Conservation (phyloP, 2,888 invertebrate genomes). For the Cosmopolites sordidus region DNA sequence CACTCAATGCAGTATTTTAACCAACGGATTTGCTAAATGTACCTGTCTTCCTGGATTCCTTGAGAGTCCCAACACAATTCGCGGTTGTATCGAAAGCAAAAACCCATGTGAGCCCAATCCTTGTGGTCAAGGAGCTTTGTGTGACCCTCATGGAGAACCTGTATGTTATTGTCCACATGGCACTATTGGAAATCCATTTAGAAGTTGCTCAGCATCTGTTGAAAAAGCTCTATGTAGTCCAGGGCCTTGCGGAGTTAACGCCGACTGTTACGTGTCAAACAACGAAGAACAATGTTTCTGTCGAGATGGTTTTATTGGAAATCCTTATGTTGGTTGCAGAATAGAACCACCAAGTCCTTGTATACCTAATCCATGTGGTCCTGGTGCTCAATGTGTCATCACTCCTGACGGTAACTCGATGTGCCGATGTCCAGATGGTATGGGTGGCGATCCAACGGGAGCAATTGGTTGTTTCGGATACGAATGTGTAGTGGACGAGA, state of each 20-base stretch:
- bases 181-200: slow-evolving; percentile 78
- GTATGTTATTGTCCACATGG: slow-evolving; percentile 84
- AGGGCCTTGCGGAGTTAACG: slow-evolving; percentile 77
- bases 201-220: slow-evolving; percentile 62
- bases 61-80: slow-evolving; percentile 82
- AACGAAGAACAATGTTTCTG: slow-evolving; percentile 84
- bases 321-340: slow-evolving; percentile 75
- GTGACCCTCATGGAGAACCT: slow-evolving; percentile 73
- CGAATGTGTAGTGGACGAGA: slow-evolving; percentile 76
- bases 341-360: slow-evolving; percentile 67
- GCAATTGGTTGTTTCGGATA: slow-evolving; percentile 69
- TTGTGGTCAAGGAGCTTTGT: slow-evolving; percentile 73
- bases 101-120: slow-evolving; percentile 81
- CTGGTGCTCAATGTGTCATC: slow-evolving; percentile 67
- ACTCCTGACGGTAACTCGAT: slow-evolving; percentile 65
- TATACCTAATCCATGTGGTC: slow-evolving; percentile 76
- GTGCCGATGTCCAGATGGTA: slow-evolving; percentile 71
- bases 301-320: slow-evolving; percentile 68
- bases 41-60: slow-evolving; percentile 78
- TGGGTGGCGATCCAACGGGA: slow-evolving; percentile 72
- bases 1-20: slow-evolving; percentile 73
- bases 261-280: slow-evolving; percentile 78
- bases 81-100: slow-evolving; percentile 74
- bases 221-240: slow-evolving; percentile 68
- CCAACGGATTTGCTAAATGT: slow-evolving; percentile 81